Base-by-base conservation (phyloP, 1,140 invertebrate species). In the Pseudomyrmex cubaensis region DNA sequence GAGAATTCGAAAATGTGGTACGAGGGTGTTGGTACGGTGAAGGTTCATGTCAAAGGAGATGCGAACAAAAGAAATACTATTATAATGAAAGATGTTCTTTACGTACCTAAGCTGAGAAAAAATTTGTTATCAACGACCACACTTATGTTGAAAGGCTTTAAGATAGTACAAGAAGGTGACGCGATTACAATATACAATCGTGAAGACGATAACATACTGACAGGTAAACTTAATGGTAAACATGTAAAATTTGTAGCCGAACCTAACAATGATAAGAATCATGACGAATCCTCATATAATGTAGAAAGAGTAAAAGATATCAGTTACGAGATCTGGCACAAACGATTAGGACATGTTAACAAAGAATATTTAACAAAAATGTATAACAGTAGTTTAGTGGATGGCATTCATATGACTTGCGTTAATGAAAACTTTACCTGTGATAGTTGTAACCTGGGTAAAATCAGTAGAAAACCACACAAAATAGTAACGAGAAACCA, bases 81-180 rank as follows among this genome's bases (percentile, higher is more conserved):
- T 3, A n/a, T 20, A 48, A 59, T 17, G 13, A 56, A 15, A 2
- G 54, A 56, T 1, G 5, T 56, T 5, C 13, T 56, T 1, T 73
- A 61, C 48, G 44, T 73, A 48, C 35, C 70, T 1, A 13, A 61
- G 20, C 15, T 73, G 0, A 59, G 35, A 8, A 35, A 73, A 22
- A 73, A 74, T 50, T 15, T 74, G 15, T 15, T 62, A 50, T 74
- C 57, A 0, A 74, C 72, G 15, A 62, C 59, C 1, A 62, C 72
- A 4, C 57, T 74, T 7, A 74, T 62, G 72, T 44, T 10, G 72
- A 74, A 62, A 62, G 72, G 57, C 9, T 62, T 25, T 4, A 74
- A 3, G 15, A 22, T 62, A 13, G n/a, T 62, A 62, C 44, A 74
- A 35, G 7, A 73, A 59, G 8, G 13, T 1, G 7, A 73, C 48